These are phyloP conservation scores for Rhynchophorus ferrugineus DNA, from an alignment of 1,140 invertebrate species.

Conservation along the genomic window DNA sequence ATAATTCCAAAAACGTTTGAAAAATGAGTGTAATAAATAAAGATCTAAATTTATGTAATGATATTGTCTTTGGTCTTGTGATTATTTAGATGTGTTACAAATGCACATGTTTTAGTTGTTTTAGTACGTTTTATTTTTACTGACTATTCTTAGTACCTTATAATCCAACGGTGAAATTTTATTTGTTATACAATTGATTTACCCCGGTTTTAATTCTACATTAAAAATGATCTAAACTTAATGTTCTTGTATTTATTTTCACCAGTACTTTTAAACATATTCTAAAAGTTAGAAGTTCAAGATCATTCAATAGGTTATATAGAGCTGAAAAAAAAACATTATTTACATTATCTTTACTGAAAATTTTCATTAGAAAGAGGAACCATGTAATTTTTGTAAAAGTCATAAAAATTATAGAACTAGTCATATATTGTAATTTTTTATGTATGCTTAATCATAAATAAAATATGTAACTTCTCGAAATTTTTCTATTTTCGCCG, in stretches of 20 bases:
- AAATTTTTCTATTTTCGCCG: background rate
- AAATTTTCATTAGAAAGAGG: too few relatives aligned
- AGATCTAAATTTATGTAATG: background rate
- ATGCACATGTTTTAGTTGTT: background rate
- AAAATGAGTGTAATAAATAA: too few relatives aligned
- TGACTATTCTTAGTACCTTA: background rate
- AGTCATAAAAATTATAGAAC: background rate
- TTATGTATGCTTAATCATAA: slow-evolving; percentile 8
- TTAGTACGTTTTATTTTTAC: background rate
- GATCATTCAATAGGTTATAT: too few relatives aligned
- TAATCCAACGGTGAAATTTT: background rate
- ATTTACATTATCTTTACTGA: too few relatives aligned
- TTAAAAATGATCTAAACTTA: background rate
- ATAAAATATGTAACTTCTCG: background rate
- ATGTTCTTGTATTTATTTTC: too few relatives aligned
- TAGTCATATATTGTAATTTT: slow-evolving; percentile 7
- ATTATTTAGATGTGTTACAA: background rate
- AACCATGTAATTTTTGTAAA: too few relatives aligned
- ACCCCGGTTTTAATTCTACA: background rate
- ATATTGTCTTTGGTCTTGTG: background rate
- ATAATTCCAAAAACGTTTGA: too few relatives aligned
- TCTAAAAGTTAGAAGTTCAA: too few relatives aligned
- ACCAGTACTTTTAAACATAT: too few relatives aligned
- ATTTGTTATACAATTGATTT: background rate
- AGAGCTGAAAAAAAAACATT: too few relatives aligned